A percentile compares a stretch with the other conserved stretches of the same genome.
Conservation (phyloP, 2,888 invertebrate genomes). For the Phaedon cochleariae region DNA sequence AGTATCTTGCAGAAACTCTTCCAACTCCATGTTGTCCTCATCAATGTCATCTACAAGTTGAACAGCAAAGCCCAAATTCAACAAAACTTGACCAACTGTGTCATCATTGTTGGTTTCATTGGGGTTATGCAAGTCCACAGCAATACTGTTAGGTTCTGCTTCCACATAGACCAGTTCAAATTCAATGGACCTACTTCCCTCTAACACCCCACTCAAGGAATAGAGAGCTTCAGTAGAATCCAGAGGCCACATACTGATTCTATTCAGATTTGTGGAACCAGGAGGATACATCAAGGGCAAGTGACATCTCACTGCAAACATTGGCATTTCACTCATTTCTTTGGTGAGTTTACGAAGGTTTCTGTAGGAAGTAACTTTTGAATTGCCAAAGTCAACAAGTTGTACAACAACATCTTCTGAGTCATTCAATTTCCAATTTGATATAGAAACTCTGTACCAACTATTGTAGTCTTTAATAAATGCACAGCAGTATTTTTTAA, state of each 20-base stretch:
- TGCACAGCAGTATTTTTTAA: conserved; percentile 45
- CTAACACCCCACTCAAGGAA: conserved; percentile 29
- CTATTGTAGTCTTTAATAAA: conserved; percentile 34
- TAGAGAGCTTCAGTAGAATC: conserved; percentile 37
- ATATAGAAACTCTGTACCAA: conserved; percentile 46
- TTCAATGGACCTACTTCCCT: background rate
- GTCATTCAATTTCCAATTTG: conserved; percentile 42
- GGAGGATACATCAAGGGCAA: conserved; percentile 47
- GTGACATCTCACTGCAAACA: conserved; percentile 46
- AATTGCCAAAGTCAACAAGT: conserved; percentile 49
- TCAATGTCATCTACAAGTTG: conserved; percentile 43
- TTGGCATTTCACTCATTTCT: conserved; percentile 42
- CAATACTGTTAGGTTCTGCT: conserved; percentile 38
- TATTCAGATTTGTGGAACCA: conserved; percentile 36
- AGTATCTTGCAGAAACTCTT: conserved; percentile 41
- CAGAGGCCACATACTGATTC: conserved; percentile 43
- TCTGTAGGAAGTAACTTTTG: conserved; percentile 34
- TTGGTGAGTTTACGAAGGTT: conserved; percentile 39
- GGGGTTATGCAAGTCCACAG: conserved; percentile 41
- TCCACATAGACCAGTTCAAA: conserved; percentile 38
- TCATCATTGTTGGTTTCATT: conserved; percentile 24
- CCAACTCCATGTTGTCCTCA: conserved; percentile 40
- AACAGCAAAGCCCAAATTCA: conserved; percentile 43
- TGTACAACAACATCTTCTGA: conserved; percentile 41
- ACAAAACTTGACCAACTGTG: conserved; percentile 44